Conservation (phyloP, 2,888 invertebrate genomes). For the Mythimna albipuncta region DNA sequence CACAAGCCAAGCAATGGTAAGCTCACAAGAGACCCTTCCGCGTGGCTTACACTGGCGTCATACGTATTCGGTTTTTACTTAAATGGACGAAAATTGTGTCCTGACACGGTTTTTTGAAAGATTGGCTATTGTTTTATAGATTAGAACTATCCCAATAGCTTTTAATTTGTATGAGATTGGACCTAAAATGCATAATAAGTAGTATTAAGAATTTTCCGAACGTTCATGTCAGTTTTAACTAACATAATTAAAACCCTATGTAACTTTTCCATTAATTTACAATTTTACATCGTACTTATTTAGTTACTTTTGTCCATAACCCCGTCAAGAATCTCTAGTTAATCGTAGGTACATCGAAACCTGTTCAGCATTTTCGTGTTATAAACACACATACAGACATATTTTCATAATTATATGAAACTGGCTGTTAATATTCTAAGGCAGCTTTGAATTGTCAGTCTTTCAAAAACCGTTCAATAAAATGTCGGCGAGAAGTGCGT, state of each 20-base stretch:
- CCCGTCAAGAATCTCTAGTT: slow-evolving; percentile 50
- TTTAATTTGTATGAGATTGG: slow-evolving; percentile 30
- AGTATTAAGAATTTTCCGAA: slow-evolving; percentile 43
- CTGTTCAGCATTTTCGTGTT: slow-evolving; percentile 49
- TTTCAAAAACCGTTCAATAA: slow-evolving; percentile 58
- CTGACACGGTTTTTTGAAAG: slow-evolving; percentile 61
- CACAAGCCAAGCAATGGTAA: slow-evolving; percentile 55
- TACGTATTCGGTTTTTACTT: slow-evolving; percentile 64
- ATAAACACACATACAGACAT: slow-evolving; percentile 31
- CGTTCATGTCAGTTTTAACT: slow-evolving; percentile 21
- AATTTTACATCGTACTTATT: slow-evolving; percentile 43
- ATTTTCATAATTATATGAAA: slow-evolving; percentile 25
- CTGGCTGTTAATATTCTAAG: slow-evolving; percentile 38
- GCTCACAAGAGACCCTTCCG: slow-evolving; percentile 59
- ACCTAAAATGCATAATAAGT: slow-evolving; percentile 55
- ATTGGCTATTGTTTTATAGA: slow-evolving; percentile 55
- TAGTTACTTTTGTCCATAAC: slow-evolving; percentile 19
- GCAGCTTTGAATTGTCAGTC: slow-evolving; percentile 64
- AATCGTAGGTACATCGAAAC: slow-evolving; percentile 54
- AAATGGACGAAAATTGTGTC: slow-evolving; percentile 36
- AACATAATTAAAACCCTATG: slow-evolving; percentile 8
- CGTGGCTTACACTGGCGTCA: slow-evolving; percentile 48
- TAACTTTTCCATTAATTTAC: slow-evolving; percentile 14
- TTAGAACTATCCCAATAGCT: slow-evolving; percentile 18
- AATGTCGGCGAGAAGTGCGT: slow-evolving; percentile 32